These are phyloP conservation scores for Oxystoma pomonae DNA, from an alignment of 2,888 invertebrate genomes.

Conservation along the genomic window DNA sequence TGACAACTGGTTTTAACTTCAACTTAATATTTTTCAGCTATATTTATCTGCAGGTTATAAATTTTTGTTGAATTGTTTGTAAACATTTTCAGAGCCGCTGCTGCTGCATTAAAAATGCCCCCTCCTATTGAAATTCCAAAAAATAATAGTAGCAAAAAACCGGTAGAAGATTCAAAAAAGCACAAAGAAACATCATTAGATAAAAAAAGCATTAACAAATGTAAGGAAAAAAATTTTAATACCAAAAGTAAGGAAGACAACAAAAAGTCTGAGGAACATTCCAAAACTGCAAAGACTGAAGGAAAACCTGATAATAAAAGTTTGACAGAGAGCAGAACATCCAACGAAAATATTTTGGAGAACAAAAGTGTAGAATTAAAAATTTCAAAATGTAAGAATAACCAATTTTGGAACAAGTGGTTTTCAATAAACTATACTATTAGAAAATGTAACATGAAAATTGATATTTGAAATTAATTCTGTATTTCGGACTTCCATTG, in stretches of 20 bases:
- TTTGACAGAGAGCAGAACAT: background rate
- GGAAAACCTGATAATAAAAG: background rate
- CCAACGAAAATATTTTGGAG: background rate
- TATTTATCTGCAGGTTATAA: background rate
- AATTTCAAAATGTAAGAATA: background rate
- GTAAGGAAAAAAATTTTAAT: too few species aligned
- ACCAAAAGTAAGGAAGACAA: background rate
- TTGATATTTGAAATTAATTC: too few species aligned
- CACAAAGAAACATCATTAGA: constrained; percentile 15
- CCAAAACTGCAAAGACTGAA: background rate
- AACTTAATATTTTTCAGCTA: too few species aligned
- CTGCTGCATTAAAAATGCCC: background rate
- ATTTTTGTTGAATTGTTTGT: background rate
- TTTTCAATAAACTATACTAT: too few species aligned
- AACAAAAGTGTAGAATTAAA: background rate
- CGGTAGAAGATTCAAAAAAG: constrained; percentile 14
- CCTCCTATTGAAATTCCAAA: constrained; percentile 11
- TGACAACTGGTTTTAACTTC: too few species aligned
- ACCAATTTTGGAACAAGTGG: too few species aligned
- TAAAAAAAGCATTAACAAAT: constrained; percentile 14
- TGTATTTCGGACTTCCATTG: too few species aligned
- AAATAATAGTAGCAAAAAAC: constrained; percentile 10
- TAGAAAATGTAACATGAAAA: too few species aligned
- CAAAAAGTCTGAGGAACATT: background rate
- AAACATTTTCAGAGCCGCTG: background rate